phyloP scores from a whole-genome alignment of 2,113 vertebrate genomes.

The Psittacula cyanocephala region DNA sequence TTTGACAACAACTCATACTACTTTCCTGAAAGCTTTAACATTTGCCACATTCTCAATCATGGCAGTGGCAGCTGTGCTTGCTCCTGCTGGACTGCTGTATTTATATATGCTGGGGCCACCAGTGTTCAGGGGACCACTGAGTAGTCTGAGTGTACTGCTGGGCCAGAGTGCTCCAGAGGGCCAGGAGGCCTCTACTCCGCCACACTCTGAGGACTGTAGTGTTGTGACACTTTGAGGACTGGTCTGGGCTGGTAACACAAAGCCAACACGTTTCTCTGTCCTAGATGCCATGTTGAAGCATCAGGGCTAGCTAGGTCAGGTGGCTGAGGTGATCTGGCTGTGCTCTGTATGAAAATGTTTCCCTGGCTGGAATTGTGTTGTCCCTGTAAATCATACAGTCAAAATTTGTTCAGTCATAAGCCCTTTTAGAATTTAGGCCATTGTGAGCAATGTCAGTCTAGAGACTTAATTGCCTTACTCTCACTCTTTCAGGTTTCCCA shows the following conservation, averaged over 20 bases:
- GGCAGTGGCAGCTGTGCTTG: neutral
- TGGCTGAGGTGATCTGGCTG: neutral
- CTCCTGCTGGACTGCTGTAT: neutral
- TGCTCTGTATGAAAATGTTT: neutral
- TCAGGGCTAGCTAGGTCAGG: neutral
- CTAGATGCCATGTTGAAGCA: neutral
- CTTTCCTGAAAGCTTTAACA: neutral
- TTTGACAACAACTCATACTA: neutral
- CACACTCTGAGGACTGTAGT: fast-evolving
- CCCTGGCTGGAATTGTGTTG: neutral
- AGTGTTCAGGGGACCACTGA: neutral
- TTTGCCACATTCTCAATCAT: neutral
- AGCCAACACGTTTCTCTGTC: neutral
- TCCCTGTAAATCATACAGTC: neutral
- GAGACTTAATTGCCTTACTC: neutral
- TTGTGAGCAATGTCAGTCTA: neutral
- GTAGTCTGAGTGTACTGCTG: neutral
- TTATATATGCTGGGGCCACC: neutral
- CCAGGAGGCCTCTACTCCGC: neutral
- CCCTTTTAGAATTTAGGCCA: neutral
- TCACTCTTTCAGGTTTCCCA: neutral
- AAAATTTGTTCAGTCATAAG: neutral
- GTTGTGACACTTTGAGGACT: neutral
- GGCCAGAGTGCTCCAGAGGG: neutral
- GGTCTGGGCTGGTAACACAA: neutral